A percentile compares a stretch with the other conserved stretches of the same genome.
phyloP scores from a whole-genome alignment of 1,140 invertebrate genomes.

The Xylocopa sonorina region DNA sequence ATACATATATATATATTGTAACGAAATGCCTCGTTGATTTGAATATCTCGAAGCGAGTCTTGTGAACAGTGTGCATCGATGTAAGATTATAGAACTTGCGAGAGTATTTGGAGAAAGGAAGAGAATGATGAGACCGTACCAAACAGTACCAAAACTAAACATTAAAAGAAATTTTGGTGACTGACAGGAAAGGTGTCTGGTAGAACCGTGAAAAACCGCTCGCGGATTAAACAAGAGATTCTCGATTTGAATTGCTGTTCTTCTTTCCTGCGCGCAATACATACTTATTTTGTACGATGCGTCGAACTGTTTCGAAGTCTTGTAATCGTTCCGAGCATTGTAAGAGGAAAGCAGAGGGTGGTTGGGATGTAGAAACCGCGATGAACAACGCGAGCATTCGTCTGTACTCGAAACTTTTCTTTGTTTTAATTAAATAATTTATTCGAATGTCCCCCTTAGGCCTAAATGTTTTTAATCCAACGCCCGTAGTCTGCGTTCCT shows the following conservation, averaged over 20 bases:
- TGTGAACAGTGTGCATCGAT: slow-evolving; percentile 13
- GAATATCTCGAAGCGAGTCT: slow-evolving; percentile 19
- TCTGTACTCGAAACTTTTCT: neutral
- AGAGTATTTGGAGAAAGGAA: slow-evolving; percentile 5
- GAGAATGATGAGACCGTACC: slow-evolving; percentile 24
- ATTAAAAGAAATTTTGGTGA: slow-evolving; percentile 19
- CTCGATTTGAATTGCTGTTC: slow-evolving; percentile 19
- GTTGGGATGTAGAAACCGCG: neutral
- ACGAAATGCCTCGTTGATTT: slow-evolving; percentile 23
- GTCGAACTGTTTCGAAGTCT: slow-evolving; percentile 6
- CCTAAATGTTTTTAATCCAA: slow-evolving; percentile 28
- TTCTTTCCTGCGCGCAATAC: slow-evolving; percentile 25
- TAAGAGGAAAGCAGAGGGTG: slow-evolving; percentile 55
- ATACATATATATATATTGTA: too few relatives aligned
- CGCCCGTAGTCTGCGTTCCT: slow-evolving; percentile 29
- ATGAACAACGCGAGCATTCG: too few relatives aligned
- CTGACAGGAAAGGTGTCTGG: neutral
- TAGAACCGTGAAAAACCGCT: neutral
- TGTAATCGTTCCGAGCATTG: slow-evolving; percentile 9
- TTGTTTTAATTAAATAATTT: slow-evolving; percentile 1
- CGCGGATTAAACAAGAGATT: neutral
- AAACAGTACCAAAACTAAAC: slow-evolving; percentile 29
- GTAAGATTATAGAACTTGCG: slow-evolving; percentile 14
- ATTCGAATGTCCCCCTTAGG: slow-evolving; percentile 29
- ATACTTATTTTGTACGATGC: slow-evolving; percentile 28